Percentiles rank a stretch among this genome's conserved stretches.
phyloP scores from a whole-genome alignment of 2,888 invertebrate species.

The Synergus itoensis region DNA sequence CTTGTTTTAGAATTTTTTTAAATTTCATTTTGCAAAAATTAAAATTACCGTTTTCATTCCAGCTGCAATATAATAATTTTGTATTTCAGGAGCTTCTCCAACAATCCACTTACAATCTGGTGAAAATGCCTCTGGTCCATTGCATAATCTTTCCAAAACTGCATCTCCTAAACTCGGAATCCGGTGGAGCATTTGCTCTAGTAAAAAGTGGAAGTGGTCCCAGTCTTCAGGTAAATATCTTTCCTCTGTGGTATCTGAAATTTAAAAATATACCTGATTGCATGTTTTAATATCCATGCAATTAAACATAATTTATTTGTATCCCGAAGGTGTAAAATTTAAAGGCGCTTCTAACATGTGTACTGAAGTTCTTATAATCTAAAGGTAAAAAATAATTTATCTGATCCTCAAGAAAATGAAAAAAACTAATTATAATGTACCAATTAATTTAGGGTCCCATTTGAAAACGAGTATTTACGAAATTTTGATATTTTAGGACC shows the following conservation, averaged over 20 bases:
- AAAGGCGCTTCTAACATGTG: too few relatives aligned
- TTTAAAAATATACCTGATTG: constrained; percentile 36
- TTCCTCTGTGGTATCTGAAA: constrained; percentile 81
- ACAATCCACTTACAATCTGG: constrained; percentile 98
- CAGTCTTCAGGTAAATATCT: constrained; percentile 92
- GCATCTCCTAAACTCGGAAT: constrained; percentile 89
- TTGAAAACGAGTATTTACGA: too few relatives aligned
- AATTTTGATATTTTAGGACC: constrained; percentile 10
- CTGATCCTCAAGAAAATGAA: not conserved
- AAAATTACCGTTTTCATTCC: constrained; percentile 90
- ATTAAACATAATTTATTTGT: too few relatives aligned
- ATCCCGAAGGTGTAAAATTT: too few relatives aligned
- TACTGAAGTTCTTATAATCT: too few relatives aligned
- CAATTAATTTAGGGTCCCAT: too few relatives aligned
- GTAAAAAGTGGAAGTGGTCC: constrained; percentile 96
- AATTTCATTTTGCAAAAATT: not conserved
- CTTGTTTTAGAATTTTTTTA: too few relatives aligned
- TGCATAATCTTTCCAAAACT: constrained; percentile 88
- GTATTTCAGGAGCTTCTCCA: constrained; percentile 95
- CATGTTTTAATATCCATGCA: not conserved
- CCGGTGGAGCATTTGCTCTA: constrained; percentile 91
- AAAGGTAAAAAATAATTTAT: too few relatives aligned
- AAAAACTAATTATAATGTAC: not conserved
- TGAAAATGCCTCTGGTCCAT: constrained; percentile 96
- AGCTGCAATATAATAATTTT: constrained; percentile 85